These are phyloP conservation scores for Monodelphis domestica DNA, from an alignment of 2,797 vertebrate genomes.

Conservation along the genomic window DNA sequence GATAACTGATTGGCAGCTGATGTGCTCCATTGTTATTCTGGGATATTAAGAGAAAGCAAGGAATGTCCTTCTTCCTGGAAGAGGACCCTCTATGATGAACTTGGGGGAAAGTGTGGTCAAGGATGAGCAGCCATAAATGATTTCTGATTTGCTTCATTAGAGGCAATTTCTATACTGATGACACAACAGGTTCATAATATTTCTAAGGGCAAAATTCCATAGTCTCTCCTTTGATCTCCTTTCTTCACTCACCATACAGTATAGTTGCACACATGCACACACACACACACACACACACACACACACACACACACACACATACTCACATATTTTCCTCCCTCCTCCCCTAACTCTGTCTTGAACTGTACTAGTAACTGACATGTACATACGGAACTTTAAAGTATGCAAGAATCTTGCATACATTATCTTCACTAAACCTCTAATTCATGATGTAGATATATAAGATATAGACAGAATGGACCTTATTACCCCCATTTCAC, in stretches of 20 bases:
- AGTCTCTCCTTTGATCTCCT: background rate
- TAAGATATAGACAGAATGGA: background rate
- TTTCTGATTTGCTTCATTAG: background rate
- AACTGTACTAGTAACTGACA: background rate
- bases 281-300: too few relatives aligned
- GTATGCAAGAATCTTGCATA: background rate
- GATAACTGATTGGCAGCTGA: background rate
- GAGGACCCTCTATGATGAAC: background rate
- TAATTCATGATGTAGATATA: too few relatives aligned
- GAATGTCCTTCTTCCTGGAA: background rate
- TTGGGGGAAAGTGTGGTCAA: background rate
- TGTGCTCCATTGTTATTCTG: background rate
- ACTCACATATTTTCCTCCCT: too few relatives aligned
- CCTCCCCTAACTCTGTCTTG: too few relatives aligned
- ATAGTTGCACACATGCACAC: too few relatives aligned
- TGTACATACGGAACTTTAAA: background rate
- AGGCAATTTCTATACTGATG: background rate
- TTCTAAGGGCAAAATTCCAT: background rate
- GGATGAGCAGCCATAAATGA: background rate
- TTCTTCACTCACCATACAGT: background rate
- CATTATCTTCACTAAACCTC: background rate
- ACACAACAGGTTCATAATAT: background rate
- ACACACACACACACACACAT: too few relatives aligned
- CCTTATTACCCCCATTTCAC: background rate
- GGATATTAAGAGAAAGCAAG: background rate